A percentile compares a stretch with the other conserved stretches of the same genome.
Conservation (phyloP, 2,797 vertebrate genomes). For the Myotis myotis region DNA sequence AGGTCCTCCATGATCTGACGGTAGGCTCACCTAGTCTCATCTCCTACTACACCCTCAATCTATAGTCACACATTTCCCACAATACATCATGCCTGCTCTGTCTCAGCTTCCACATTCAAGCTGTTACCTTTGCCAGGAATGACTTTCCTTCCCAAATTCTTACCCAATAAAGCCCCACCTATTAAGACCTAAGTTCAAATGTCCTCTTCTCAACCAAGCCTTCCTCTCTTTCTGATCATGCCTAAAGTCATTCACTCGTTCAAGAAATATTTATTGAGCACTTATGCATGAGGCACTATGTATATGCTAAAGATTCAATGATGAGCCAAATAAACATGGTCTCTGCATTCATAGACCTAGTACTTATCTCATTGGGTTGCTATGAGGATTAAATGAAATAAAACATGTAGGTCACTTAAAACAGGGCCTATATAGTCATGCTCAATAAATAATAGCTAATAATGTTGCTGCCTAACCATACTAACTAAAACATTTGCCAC, state of each 20-base stretch:
- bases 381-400: background rate
- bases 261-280: slow-evolving; percentile 16
- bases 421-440: background rate
- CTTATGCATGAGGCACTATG: background rate
- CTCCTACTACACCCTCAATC: background rate
- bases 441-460: slow-evolving; percentile 41
- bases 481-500: background rate
- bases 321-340: background rate
- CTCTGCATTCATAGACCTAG: background rate
- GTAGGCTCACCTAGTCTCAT: background rate
- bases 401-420: slow-evolving; percentile 19
- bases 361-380: background rate
- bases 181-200: background rate
- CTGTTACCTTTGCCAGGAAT: background rate
- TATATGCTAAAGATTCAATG: background rate
- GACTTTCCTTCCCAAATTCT: slow-evolving; percentile 13
- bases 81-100: background rate
- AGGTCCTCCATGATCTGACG: background rate
- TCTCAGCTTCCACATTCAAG: background rate
- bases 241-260: slow-evolving; percentile 28
- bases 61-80: background rate
- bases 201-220: background rate
- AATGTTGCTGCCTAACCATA: background rate
- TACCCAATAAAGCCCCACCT: background rate
- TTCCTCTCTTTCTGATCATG: slow-evolving; percentile 1